Conservation (phyloP, 2,113 vertebrate genomes). For the Coreoperca whiteheadi region DNA sequence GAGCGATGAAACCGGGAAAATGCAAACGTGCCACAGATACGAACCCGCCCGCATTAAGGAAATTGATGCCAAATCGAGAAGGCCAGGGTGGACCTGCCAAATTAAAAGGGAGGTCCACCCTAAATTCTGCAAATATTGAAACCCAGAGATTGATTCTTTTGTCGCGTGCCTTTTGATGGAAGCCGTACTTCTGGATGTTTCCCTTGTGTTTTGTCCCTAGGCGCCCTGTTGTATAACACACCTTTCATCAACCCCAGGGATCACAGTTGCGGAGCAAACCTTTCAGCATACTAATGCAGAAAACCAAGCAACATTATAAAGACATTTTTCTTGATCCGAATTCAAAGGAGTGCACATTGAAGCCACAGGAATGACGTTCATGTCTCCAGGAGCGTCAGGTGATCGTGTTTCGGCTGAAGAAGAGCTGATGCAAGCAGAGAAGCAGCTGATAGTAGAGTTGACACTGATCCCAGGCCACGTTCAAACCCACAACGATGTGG, state of each 20-base stretch:
- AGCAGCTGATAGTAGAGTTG: neutral
- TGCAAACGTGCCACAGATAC: too few relatives aligned
- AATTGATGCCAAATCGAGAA: neutral
- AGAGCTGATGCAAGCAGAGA: neutral
- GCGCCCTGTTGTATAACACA: too few relatives aligned
- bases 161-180: neutral
- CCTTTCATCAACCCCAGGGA: too few relatives aligned
- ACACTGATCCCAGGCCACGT: neutral
- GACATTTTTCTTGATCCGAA: neutral
- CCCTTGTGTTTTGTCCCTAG: neutral
- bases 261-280: too few relatives aligned
- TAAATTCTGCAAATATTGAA: neutral
- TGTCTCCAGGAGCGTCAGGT: neutral
- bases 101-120: neutral
- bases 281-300: neutral
- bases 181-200: neutral
- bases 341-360: neutral
- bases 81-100: too few relatives aligned
- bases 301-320: too few relatives aligned
- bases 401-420: neutral
- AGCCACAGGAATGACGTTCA: neutral
- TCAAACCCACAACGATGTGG: neutral
- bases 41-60: neutral
- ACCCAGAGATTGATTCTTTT: too few relatives aligned
- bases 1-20: too few relatives aligned